phyloP scores from a whole-genome alignment of 2,888 invertebrate species.

The Lasioglossum oenotherae region DNA sequence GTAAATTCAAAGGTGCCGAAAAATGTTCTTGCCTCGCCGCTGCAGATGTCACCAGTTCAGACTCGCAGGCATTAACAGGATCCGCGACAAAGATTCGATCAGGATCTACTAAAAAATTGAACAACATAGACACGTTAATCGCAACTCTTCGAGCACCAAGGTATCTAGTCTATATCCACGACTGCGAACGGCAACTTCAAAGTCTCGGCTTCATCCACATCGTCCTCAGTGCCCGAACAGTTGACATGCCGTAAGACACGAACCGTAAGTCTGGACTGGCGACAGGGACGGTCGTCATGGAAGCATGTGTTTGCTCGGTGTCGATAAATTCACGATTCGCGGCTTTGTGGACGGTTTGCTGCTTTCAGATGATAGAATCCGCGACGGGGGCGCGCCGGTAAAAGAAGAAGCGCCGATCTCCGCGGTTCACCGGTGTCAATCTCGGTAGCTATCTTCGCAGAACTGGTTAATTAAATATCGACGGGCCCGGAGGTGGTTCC shows the following conservation, averaged over 20 bases:
- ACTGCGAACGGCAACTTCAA: background rate
- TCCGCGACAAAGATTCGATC: background rate
- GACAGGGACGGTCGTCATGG: slow-evolving; percentile 20
- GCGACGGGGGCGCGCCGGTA: slow-evolving; percentile 7
- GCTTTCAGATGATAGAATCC: slow-evolving; percentile 11
- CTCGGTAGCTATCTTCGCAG: slow-evolving; percentile 10
- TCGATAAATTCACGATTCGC: slow-evolving; percentile 47
- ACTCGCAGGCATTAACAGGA: background rate
- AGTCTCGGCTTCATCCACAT: background rate
- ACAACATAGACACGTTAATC: background rate
- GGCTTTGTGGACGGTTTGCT: slow-evolving; percentile 49
- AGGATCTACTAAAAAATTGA: background rate
- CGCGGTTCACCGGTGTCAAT: background rate
- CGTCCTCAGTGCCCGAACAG: background rate
- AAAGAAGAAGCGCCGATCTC: slow-evolving; percentile 16
- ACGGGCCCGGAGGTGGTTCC: background rate
- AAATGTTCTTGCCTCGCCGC: background rate
- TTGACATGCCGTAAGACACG: background rate
- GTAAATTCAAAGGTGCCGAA: background rate
- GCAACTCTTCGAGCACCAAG: background rate
- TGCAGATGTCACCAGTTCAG: background rate
- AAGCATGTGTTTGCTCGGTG: background rate
- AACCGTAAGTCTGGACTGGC: background rate
- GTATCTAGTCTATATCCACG: background rate
- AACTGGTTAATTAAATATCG: slow-evolving; percentile 40